Evolutionary conservation across 2,888 invertebrate species (phyloP), one percentile per base, ranked within the genome.

Genomic region (Hemaris fuciformis): DNA sequence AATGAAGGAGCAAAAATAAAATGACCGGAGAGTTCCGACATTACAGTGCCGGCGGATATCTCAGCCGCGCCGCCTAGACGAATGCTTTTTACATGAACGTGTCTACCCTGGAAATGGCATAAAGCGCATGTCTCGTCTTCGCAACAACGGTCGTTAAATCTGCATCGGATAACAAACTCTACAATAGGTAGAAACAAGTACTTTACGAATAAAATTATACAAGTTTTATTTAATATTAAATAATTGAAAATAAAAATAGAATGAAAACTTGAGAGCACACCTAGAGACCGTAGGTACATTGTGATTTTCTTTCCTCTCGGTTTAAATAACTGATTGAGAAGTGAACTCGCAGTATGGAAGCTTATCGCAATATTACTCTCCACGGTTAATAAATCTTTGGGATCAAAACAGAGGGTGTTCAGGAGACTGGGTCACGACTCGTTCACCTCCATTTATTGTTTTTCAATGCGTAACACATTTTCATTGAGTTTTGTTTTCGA

Each of bases 341-440:
- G 46, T 45, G 43, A 45, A 34, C 59, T 59, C 22, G 31, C 20
- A 31, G 59, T 46, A 22, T 46, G 34, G 46, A 46, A n/a, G 34
- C 45, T 34, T 46, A 59, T 59, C 45, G 31, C 45, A 59, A 59
- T 59, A 48, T 48, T 48, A 25, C 48, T 48, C 48, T 27, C 48
- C 8, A 1, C 27, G 25, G 48, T 15, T 48, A 48, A 48, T 48
- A 27, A 48, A 48, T 48, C 27, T 48, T 15, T 48, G 25, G 27
- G 27, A 48, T 48, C 48, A 48, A 48, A 48, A 48, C 48, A 48
- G 25, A 48, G 48, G 48, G 45, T 48, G 48, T 48, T 27, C 48
- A 25, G 48, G n/a, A 25, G 48, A 48, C 48, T 48, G 25, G 48
- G 48, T 48, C 48, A 18, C 23, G 15, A 48, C 25, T 27, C 48